These are phyloP conservation scores for Bubo blakistoni DNA, from an alignment of 2,113 vertebrate species.

Conservation along the genomic window DNA sequence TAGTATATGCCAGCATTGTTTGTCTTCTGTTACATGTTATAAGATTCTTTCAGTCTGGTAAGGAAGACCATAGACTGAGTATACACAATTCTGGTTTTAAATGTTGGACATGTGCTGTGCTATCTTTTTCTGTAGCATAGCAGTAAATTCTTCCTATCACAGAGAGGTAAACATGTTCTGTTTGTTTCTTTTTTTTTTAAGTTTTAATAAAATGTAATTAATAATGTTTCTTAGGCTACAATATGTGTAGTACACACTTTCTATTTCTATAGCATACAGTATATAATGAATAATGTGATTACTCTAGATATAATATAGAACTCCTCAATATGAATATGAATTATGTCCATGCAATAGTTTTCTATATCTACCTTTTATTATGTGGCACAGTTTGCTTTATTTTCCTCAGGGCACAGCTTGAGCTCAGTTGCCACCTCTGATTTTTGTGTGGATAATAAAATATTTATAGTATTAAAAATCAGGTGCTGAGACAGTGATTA, in stretches of 20 bases:
- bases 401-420: conserved; percentile 55
- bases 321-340: conserved; percentile 47
- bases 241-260: background rate
- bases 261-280: background rate
- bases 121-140: conserved; percentile 25
- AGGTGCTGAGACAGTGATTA: conserved; percentile 54
- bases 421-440: conserved; percentile 61
- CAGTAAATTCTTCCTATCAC: conserved; percentile 17
- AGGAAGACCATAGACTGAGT: background rate
- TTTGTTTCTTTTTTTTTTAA: conserved; percentile 24
- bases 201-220: conserved; percentile 53
- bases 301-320: background rate
- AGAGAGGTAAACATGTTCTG: conserved; percentile 4
- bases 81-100: conserved; percentile 25
- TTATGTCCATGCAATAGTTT: conserved; percentile 43
- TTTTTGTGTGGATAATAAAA: conserved; percentile 66
- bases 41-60: background rate
- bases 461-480: conserved; percentile 60
- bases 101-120: background rate
- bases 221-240: conserved; percentile 14
- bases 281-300: conserved; percentile 39
- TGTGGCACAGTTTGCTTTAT: conserved; percentile 52
- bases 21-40: background rate
- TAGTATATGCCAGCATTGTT: background rate
- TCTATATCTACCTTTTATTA: conserved; percentile 34